Evolutionary conservation across 2,113 vertebrate genomes (phyloP).

Genomic region (Gadus macrocephalus): DNA sequence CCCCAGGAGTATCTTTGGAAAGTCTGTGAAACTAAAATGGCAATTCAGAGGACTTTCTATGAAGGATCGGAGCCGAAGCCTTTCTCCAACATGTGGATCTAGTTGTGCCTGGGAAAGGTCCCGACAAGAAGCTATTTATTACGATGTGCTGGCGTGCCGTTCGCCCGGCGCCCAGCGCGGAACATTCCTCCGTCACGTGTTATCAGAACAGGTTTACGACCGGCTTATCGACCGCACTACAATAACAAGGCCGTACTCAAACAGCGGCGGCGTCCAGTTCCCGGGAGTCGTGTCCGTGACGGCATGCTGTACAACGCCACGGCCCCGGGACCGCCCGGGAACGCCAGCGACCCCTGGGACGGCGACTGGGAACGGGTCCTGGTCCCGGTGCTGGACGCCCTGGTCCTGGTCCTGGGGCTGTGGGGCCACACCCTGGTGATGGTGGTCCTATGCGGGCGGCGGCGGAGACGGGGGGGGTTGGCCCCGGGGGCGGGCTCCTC

Average conservation of each 20-base stretch:
- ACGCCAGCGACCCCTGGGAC: slow-evolving; percentile 32
- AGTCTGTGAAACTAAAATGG: background rate
- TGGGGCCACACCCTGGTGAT: slow-evolving; percentile 67
- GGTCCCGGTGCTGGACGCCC: slow-evolving; percentile 64
- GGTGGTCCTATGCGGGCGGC: slow-evolving; percentile 58
- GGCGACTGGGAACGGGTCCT: slow-evolving; percentile 54
- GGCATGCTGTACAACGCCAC: slow-evolving; percentile 38
- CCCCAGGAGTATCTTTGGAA: too few relatives aligned
- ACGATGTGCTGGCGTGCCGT: background rate
- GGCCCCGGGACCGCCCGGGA: slow-evolving; percentile 26
- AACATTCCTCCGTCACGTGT: slow-evolving; percentile 22
- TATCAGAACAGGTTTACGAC: slow-evolving; percentile 48
- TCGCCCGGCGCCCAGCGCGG: background rate
- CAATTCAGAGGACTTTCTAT: background rate
- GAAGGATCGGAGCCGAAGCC: background rate
- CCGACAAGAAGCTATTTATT: background rate
- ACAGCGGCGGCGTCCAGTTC: background rate
- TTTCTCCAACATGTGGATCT: background rate
- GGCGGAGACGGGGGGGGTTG: slow-evolving; percentile 8
- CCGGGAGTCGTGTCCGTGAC: slow-evolving; percentile 6
- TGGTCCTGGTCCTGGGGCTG: slow-evolving; percentile 64
- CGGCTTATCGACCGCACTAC: slow-evolving; percentile 8
- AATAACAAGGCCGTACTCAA: background rate
- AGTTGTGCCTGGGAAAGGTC: background rate
- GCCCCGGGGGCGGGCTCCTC: background rate